Base-by-base conservation (phyloP, 2,888 invertebrate genomes). In the Autographa gamma region DNA sequence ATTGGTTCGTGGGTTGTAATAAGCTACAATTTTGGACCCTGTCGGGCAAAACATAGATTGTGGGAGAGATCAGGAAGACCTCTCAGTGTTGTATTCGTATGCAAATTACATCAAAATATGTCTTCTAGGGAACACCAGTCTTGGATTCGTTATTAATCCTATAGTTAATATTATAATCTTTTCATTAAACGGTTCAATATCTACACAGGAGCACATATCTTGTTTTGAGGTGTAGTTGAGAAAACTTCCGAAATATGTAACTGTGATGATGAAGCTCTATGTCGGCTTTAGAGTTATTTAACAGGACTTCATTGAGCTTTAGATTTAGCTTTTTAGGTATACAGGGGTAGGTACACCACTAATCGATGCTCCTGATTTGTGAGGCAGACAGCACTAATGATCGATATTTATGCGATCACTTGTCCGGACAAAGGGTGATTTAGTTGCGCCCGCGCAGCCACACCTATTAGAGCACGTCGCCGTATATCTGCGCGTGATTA, bases 401-500 rank as follows among this genome's bases (percentile, higher is more conserved):
- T 68, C 60, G 41, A 63, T 81, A 77, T 77, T 77, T 77, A 77
- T 81, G 79, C 82, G 77, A 78, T 77, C 77, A 78, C 68, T 63
- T 34, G 31, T 31, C 74, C 66, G 70, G 78, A 91, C 92, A 92
- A 92, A 88, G 87, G 87, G 86, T 85, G 85, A 86, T 91, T 89
- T 81, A 68, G 85, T 64, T 78, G 71, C 67, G 76, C 76, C 61
- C 9, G 79, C 76, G 66, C 77, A 75, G 69, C 83, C 69, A 63
- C 85, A 81, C 80, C 85, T 84, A 87, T 89, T 86, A 88, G 87
- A 66, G 81, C 67, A 70, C 85, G 90, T 89, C 90, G 81, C 68
- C 87, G 77, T 92, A 85, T 85, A 86, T 93, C 91, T 91, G 65
- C 72, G 58, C 60, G 75, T 88, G 92, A 92, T 93, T 89, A 91